Percentiles rank a stretch among this genome's conserved stretches.
Conservation (phyloP, 2,113 vertebrate species). For the Cebus imitator region DNA sequence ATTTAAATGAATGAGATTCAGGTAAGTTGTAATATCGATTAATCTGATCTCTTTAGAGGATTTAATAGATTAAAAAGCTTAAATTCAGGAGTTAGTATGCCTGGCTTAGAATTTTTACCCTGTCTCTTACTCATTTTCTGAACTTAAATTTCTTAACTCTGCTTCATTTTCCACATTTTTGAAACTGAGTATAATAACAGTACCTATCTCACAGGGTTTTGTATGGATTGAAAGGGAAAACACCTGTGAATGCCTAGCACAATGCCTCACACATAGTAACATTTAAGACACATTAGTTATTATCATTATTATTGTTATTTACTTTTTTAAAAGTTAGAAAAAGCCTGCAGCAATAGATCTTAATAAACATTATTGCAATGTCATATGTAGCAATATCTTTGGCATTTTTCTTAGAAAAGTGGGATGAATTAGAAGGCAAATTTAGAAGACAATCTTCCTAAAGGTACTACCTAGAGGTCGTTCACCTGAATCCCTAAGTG, state of each 20-base stretch:
- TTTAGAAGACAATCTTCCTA: not conserved
- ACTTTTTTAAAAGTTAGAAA: not conserved
- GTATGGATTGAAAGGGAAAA: not conserved
- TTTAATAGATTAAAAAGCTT: not conserved
- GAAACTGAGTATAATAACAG: not conserved
- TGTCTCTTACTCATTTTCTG: not conserved
- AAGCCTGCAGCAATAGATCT: not conserved
- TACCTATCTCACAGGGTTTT: not conserved
- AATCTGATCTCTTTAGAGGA: not conserved
- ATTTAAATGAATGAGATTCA: not conserved
- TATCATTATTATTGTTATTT: not conserved
- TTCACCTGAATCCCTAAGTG: not conserved
- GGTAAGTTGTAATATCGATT: not conserved
- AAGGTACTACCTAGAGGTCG: rapidly evolving
- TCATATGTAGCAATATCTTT: not conserved
- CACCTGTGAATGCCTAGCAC: not conserved
- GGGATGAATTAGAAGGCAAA: not conserved
- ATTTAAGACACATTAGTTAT: not conserved
- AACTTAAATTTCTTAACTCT: not conserved
- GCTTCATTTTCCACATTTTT: not conserved
- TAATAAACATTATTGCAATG: not conserved
- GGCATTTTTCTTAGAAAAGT: not conserved
- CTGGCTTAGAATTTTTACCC: not conserved
- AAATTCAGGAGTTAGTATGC: not conserved
- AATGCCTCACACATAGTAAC: not conserved